phyloP scores from a whole-genome alignment of 2,797 vertebrate species.

The Moxostoma hubbsi region DNA sequence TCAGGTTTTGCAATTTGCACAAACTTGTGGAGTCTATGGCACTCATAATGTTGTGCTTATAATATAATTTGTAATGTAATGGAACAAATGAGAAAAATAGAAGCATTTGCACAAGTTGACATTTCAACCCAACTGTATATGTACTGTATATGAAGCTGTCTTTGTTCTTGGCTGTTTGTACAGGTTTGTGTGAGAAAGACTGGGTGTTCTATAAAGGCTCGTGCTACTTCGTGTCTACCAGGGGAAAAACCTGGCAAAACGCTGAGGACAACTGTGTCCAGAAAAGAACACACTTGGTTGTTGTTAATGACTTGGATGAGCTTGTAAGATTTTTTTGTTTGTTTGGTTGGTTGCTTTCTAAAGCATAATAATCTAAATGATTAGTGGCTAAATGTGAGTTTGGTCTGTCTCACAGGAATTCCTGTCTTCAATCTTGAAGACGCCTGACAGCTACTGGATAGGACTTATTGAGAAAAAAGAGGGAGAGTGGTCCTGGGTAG shows the following conservation, averaged over 20 bases:
- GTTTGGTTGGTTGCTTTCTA: no score
- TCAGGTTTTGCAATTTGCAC: no score
- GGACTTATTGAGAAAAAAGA: slow-evolving; percentile 74
- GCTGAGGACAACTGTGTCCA: slow-evolving; percentile 65
- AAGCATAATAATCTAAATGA: not conserved
- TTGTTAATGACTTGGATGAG: slow-evolving; percentile 68
- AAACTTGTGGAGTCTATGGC: no score
- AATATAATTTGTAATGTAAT: no score
- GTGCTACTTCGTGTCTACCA: slow-evolving; percentile 69
- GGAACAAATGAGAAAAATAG: no score
- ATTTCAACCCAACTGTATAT: no score
- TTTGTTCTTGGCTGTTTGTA: slow-evolving; percentile 1
- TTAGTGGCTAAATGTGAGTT: not conserved
- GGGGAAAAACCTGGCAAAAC: slow-evolving; percentile 56
- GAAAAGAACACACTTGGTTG: slow-evolving; percentile 65
- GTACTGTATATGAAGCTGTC: not conserved
- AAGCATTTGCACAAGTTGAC: no score
- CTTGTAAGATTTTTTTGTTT: slow-evolving; percentile 63
- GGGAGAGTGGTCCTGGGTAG: slow-evolving; percentile 76
- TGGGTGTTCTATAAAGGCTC: slow-evolving; percentile 67
- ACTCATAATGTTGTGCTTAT: no score
- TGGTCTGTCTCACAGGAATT: slow-evolving; percentile 61
- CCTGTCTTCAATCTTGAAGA: slow-evolving; percentile 61
- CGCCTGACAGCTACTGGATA: slow-evolving; percentile 65
- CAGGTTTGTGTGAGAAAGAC: slow-evolving; percentile 67